Percentiles rank a stretch among this genome's conserved stretches.
Conservation (phyloP, 2,797 vertebrate genomes). For the Melanotaenia maccullochi region DNA sequence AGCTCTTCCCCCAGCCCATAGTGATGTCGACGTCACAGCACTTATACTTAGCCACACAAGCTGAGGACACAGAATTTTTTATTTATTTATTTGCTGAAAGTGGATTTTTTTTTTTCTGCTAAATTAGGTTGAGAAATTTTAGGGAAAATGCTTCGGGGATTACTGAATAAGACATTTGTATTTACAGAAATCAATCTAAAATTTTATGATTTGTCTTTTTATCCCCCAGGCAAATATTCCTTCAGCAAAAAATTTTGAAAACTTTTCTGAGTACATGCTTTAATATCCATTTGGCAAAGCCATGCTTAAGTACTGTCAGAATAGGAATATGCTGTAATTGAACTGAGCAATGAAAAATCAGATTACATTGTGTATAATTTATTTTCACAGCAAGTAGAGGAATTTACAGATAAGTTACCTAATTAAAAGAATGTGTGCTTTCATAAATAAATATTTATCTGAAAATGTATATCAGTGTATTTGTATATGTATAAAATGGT, state of each 20-base stretch:
- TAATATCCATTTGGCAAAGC: too few species aligned
- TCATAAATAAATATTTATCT: neutral
- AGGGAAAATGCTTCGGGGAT: too few species aligned
- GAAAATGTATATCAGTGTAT: neutral
- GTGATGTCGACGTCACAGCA: conserved; percentile 93
- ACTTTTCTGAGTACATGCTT: too few species aligned
- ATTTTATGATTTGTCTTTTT: neutral
- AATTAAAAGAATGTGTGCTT: neutral
- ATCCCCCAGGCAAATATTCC: neutral
- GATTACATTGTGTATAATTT: neutral
- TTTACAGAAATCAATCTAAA: neutral
- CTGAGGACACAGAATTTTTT: conserved; percentile 72
- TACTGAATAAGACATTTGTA: neutral
- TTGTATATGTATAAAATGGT: neutral
- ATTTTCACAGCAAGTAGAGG: neutral
- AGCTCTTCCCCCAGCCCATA: conserved; percentile 91
- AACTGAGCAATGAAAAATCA: neutral
- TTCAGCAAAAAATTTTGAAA: neutral
- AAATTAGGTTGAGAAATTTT: too few species aligned
- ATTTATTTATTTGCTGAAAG: neutral
- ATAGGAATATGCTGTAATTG: neutral
- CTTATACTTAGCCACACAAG: conserved; percentile 92
- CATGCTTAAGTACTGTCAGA: neutral
- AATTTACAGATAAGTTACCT: neutral
- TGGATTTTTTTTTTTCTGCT: too few species aligned